Evolutionary conservation across 2,888 invertebrate genomes (phyloP), one percentile per base, ranked within the genome.

Genomic region (Philhelius pedissequus): DNA sequence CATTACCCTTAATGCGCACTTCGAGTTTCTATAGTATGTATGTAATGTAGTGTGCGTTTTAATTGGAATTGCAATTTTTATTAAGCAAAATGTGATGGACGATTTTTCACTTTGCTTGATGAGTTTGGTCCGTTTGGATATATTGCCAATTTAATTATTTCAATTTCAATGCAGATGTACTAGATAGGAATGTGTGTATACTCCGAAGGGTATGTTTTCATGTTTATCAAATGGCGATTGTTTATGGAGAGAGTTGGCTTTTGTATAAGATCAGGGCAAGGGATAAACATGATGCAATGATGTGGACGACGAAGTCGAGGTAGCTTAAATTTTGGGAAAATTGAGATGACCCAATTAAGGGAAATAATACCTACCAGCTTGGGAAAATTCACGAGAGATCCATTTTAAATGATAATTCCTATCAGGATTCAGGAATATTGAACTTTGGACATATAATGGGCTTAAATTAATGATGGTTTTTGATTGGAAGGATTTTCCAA

Each of bases 1-100:
- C 70, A 83, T 83, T 79, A 79, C 45, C 69, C 74, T 83, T 74
- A 83, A 75, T 83, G 83, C 69, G 83, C 74, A 78, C 77, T 78
- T 69, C 73, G 54, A 77, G 73, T 77, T n/a, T n/a, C n/a, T n/a
- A n/a, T n/a, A n/a, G n/a, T 77, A 64, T 74, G 74, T 30, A 56
- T 66, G 62, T 20, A 64, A n/a, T n/a, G n/a, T n/a, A n/a, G n/a
- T n/a, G n/a, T n/a, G n/a, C n/a, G n/a, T 74, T 78, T 83, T 64
- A 78, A 83, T 83, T 83, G 78, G 73, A 83, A 83, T 64, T 78
- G 48, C 68, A 38, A 81, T 50, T 64, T 43, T n/a, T 64, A 81
- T 64, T 64, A 35, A 20, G 13, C 64, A 48, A 43, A 43, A 62
- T 40, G 27, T 60, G 62, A 38, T 18, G 56, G 25, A 38, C 15